phyloP scores from a whole-genome alignment of 2,797 vertebrate genomes.

The Helarctos malayanus region DNA sequence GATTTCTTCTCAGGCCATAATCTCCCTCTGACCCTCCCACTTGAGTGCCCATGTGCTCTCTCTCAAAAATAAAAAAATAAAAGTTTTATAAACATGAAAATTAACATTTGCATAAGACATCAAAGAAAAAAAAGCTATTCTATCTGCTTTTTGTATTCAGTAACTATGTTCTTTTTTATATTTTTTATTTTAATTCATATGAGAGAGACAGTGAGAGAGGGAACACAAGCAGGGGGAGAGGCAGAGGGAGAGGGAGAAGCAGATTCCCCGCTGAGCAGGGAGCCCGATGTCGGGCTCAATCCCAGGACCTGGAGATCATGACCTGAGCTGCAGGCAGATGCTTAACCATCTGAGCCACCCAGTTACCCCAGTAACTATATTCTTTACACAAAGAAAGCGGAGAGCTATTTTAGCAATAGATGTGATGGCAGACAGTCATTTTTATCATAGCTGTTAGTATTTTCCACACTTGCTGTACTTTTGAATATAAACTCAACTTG shows the following conservation, averaged over 20 bases:
- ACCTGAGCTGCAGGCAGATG: too few relatives aligned
- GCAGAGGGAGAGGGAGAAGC: too few relatives aligned
- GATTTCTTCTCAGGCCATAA: background rate
- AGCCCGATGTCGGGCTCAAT: too few relatives aligned
- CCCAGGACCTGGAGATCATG: too few relatives aligned
- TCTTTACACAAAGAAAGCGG: background rate
- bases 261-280: too few relatives aligned
- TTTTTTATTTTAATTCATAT: too few relatives aligned
- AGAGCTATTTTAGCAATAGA: background rate
- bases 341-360: too few relatives aligned
- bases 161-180: background rate
- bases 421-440: background rate
- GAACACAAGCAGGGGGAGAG: too few relatives aligned
- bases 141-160: slow-evolving; percentile 15
- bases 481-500: slow-evolving; percentile 29
- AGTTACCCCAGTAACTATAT: background rate
- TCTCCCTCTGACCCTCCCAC: background rate
- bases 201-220: too few relatives aligned
- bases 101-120: slow-evolving; percentile 26
- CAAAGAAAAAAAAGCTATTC: background rate
- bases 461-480: background rate
- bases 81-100: slow-evolving; percentile 53
- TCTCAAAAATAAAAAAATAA: background rate
- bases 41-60: background rate
- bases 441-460: background rate